These are phyloP conservation scores for Caenorhabditis angaria DNA, from an alignment of 2,888 invertebrate genomes.

Conservation along the genomic window DNA sequence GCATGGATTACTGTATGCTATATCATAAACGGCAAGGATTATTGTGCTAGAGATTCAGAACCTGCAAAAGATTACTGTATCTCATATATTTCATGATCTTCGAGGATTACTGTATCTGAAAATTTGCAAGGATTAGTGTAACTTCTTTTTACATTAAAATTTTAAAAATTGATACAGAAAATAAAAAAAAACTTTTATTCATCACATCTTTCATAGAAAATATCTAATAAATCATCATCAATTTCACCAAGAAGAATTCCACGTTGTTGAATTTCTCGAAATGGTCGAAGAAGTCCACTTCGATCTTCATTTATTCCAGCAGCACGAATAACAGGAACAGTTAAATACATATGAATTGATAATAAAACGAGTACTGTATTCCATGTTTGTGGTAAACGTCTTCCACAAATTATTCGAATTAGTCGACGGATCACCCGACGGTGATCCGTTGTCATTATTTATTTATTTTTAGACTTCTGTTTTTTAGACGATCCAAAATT, in stretches of 20 bases:
- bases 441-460: conserved; percentile 8
- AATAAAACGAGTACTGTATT: conserved; percentile 59
- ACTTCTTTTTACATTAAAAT: no score
- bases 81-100: no score
- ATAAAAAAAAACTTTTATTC: background rate
- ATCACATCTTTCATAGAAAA: conserved; percentile 51
- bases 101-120: no score
- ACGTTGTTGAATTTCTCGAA: conserved; percentile 50
- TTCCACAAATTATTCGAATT: conserved; percentile 52
- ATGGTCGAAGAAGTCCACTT: conserved; percentile 52
- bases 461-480: background rate
- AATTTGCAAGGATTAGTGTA: no score
- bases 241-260: conserved; percentile 60
- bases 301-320: conserved; percentile 55
- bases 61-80: no score
- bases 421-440: conserved; percentile 44
- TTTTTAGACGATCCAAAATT: background rate
- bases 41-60: no score
- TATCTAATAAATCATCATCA: conserved; percentile 58
- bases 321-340: conserved; percentile 57
- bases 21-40: no score
- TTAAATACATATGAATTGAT: conserved; percentile 60
- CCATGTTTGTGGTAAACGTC: conserved; percentile 60
- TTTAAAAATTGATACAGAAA: no score
- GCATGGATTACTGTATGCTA: no score